A percentile compares a stretch with the other conserved stretches of the same genome.
Conservation (phyloP, 64 coral and sea anemone genomes). For the Pachyseris speciosa region DNA sequence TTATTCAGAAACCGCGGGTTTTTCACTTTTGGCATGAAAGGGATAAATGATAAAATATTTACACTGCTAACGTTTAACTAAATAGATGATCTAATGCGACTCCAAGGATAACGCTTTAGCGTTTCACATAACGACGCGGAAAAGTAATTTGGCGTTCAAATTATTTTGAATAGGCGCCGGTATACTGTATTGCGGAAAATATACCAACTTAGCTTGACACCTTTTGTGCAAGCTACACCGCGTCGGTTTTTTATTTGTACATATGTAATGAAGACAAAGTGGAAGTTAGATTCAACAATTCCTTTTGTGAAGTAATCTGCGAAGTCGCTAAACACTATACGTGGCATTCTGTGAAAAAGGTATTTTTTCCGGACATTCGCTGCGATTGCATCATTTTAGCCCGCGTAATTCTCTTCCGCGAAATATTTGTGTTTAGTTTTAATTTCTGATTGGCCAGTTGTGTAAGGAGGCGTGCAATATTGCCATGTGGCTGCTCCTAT, state of each 20-base stretch:
- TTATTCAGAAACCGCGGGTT: no score
- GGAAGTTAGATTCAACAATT: not conserved
- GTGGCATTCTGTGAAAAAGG: not conserved
- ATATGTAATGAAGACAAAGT: not conserved
- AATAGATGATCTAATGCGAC: not conserved
- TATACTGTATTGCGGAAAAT: not conserved
- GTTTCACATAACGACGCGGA: not conserved
- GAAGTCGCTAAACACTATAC: not conserved
- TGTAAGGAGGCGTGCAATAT: not conserved
- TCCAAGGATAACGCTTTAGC: not conserved
- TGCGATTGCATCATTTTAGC: constrained; percentile 1
- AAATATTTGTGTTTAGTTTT: not conserved
- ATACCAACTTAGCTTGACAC: not conserved
- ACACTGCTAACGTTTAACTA: not conserved
- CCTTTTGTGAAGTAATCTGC: not conserved
- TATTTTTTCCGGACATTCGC: not conserved
- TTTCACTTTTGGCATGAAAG: no score
- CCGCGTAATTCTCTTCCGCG: not conserved
- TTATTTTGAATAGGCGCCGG: not conserved
- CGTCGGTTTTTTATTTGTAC: not conserved
- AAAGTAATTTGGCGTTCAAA: not conserved
- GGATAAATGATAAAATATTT: not conserved
- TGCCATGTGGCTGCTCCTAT: not conserved
- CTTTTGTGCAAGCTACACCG: not conserved
- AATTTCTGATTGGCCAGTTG: constrained; percentile 2